These are phyloP conservation scores for Erythrocercus mccallii DNA, from an alignment of 2,113 vertebrate species.

Conservation along the genomic window DNA sequence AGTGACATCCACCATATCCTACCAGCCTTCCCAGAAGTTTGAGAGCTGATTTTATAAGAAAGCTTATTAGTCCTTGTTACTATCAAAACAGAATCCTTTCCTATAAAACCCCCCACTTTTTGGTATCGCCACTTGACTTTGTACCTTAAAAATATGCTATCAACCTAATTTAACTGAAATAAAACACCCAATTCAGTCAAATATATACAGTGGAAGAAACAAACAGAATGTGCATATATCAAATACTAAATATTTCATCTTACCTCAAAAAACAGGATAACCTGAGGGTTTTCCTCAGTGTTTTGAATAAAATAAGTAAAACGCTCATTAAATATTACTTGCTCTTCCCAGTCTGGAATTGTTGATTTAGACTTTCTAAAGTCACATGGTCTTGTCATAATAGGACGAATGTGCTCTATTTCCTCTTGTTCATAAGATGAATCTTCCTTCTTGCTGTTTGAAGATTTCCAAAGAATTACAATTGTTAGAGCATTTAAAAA, in stretches of 20 bases:
- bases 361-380: slow-evolving; percentile 87
- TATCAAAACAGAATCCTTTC: not conserved
- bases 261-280: slow-evolving; percentile 94
- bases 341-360: slow-evolving; percentile 93
- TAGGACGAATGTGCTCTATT: slow-evolving; percentile 84
- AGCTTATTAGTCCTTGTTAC: not conserved
- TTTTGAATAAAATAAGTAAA: slow-evolving; percentile 86
- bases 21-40: not conserved
- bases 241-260: not conserved
- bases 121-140: not conserved
- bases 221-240: not conserved
- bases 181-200: not conserved
- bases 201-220: not conserved
- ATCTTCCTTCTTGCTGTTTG: slow-evolving; percentile 78
- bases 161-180: not conserved
- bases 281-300: slow-evolving; percentile 74
- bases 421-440: slow-evolving; percentile 86
- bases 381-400: slow-evolving; percentile 91
- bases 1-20: not conserved
- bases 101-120: not conserved
- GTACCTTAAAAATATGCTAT: not conserved
- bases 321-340: slow-evolving; percentile 92
- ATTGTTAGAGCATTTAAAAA: not conserved
- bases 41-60: not conserved
- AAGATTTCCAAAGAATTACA: slow-evolving; percentile 25